Conservation (phyloP, 2,888 invertebrate species). For the Unio pictorum region DNA sequence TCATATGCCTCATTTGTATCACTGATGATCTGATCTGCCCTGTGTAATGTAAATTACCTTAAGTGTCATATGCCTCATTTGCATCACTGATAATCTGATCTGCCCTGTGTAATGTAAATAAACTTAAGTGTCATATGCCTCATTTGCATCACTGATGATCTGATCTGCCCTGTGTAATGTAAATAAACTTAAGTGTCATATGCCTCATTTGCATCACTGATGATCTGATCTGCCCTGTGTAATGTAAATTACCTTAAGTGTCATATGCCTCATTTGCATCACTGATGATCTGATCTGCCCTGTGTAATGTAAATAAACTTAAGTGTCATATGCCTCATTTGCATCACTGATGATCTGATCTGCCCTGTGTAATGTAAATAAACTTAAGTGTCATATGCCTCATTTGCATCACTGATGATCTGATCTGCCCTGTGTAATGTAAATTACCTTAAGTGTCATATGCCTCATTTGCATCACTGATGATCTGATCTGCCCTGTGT, state of each 20-base stretch:
- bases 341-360: too few species aligned
- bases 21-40: too few species aligned
- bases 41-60: constrained; percentile 59
- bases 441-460: constrained; percentile 85
- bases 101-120: constrained; percentile 4
- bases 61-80: constrained; percentile 87
- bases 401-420: too few species aligned
- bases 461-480: constrained; percentile 71
- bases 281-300: too few species aligned
- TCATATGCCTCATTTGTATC: constrained; percentile 81
- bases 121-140: constrained; percentile 89
- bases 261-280: constrained; percentile 81
- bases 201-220: constrained; percentile 71
- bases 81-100: too few species aligned
- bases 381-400: constrained; percentile 85
- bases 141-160: too few species aligned
- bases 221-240: not conserved
- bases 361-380: constrained; percentile 5
- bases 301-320: constrained; percentile 59
- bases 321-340: constrained; percentile 84
- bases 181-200: constrained; percentile 85
- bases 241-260: constrained; percentile 76
- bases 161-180: not conserved
- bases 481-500: not conserved
- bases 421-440: not conserved